Evolutionary conservation across 2,888 invertebrate genomes (phyloP), one percentile per base, ranked within the genome.

Genomic region (Lasioglossum villosulum): DNA sequence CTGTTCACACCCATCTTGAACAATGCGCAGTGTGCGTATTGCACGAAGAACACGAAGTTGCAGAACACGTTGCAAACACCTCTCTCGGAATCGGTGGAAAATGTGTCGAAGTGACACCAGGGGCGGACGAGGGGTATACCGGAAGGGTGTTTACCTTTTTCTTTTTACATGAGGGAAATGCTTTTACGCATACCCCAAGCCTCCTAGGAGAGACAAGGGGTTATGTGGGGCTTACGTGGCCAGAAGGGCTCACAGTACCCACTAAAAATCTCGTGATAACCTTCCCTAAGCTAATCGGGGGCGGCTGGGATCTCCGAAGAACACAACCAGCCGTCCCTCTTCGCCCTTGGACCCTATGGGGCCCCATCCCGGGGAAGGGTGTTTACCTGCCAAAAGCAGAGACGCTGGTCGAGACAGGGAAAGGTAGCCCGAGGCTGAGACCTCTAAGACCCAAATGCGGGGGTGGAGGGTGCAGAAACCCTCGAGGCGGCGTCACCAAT

Each of bases 301-400:
- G n/a, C n/a, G n/a, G n/a, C n/a, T n/a, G n/a, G n/a, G n/a, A n/a
- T n/a, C n/a, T n/a, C n/a, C n/a, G n/a, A n/a, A n/a, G n/a, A n/a
- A n/a, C n/a, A n/a, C n/a, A n/a, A n/a, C n/a, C n/a, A n/a, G n/a
- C n/a, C n/a, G n/a, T n/a, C n/a, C n/a, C n/a, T n/a, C n/a, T n/a
- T n/a, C n/a, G n/a, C n/a, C n/a, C n/a, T n/a, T n/a, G n/a, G n/a
- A n/a, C n/a, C n/a, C n/a, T n/a, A n/a, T n/a, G n/a, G n/a, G n/a
- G n/a, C n/a, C n/a, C n/a, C n/a, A n/a, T n/a, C n/a, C n/a, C n/a
- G n/a, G n/a, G 5, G 30, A 8, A 30, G 34, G 4, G 3, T 42
- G 42, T 37, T 88, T 70, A 95, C 95, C 95, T 94, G 91, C 95
- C 95, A 48, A 95, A 95, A 80, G 94, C 95, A 66, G 95, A 95